phyloP scores from a whole-genome alignment of 2,888 invertebrate genomes.

The Escarpia spicata region DNA sequence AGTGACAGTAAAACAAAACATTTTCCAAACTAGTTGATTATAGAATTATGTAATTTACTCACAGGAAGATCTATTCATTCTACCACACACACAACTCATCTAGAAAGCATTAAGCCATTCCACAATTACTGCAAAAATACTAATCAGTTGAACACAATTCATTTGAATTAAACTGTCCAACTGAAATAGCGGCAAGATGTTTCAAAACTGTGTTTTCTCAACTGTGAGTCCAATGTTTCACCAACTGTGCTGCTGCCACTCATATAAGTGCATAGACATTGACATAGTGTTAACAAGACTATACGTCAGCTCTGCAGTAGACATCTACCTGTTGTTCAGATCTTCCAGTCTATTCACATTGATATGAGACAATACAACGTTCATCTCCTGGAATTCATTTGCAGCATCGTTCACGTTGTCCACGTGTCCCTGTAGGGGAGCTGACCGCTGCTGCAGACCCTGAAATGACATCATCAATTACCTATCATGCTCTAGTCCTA shows the following conservation, averaged over 20 bases:
- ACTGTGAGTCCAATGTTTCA: neutral
- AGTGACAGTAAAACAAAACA: no score
- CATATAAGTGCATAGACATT: neutral
- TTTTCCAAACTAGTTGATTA: no score
- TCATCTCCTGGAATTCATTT: constrained; percentile 77
- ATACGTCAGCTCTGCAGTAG: neutral
- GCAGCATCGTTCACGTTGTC: constrained; percentile 82
- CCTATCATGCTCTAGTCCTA: neutral
- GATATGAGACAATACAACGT: constrained; percentile 77
- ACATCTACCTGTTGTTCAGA: constrained; percentile 73
- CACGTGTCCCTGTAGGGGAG: constrained; percentile 76
- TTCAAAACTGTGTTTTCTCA: no score
- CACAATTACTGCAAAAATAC: no score
- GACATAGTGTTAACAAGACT: neutral
- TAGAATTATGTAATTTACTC: no score
- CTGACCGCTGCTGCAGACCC: constrained; percentile 79
- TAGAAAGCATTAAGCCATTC: no score
- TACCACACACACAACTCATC: no score
- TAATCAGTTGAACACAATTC: no score
- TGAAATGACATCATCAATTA: constrained; percentile 63
- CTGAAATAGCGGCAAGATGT: no score
- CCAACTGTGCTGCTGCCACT: no score
- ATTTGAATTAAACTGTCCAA: no score
- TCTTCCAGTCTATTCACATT: constrained; percentile 79
- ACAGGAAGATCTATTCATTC: no score